Evolutionary conservation across 1,140 invertebrate genomes (phyloP).

Genomic region (Brachionus manjavacas): DNA sequence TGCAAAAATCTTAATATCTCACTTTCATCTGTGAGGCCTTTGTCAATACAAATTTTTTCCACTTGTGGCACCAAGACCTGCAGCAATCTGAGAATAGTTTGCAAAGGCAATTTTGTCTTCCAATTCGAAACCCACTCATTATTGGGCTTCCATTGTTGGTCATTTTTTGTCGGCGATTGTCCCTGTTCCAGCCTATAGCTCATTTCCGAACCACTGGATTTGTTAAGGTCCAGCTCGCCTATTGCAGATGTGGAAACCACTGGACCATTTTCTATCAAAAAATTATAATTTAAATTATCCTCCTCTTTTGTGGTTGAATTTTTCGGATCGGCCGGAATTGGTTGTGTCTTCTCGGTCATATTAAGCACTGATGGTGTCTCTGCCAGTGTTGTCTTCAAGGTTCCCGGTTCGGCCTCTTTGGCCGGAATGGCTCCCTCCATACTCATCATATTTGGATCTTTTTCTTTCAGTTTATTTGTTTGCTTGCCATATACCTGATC

Average conservation of each 20-base stretch:
- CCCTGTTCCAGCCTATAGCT: neutral
- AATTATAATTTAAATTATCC: neutral
- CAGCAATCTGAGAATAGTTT: conserved; percentile 95
- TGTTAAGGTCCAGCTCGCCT: neutral
- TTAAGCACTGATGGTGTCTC: conserved; percentile 65
- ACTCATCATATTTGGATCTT: conserved; percentile 50
- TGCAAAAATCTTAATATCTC: conserved; percentile 98
- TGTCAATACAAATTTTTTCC: conserved; percentile 99
- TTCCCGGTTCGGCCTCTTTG: conserved; percentile 60
- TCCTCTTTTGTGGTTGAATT: neutral
- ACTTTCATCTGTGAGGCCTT: conserved; percentile 96
- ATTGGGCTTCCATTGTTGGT: conserved; percentile 15
- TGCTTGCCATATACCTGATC: conserved; percentile 45
- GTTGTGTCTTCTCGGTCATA: conserved; percentile 2
- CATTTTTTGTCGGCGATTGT: neutral
- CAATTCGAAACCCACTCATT: conserved; percentile 69
- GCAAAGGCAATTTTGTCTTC: conserved; percentile 91
- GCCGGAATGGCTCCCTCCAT: conserved; percentile 87
- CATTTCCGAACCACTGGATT: neutral
- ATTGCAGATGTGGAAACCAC: neutral
- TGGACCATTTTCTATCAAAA: neutral
- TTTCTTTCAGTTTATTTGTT: conserved; percentile 43
- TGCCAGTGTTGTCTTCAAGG: conserved; percentile 79
- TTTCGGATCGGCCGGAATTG: neutral
- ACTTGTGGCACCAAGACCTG: conserved; percentile 98